Evolutionary conservation across 2,113 vertebrate species (phyloP).

Genomic region (Anolis carolinensis): DNA sequence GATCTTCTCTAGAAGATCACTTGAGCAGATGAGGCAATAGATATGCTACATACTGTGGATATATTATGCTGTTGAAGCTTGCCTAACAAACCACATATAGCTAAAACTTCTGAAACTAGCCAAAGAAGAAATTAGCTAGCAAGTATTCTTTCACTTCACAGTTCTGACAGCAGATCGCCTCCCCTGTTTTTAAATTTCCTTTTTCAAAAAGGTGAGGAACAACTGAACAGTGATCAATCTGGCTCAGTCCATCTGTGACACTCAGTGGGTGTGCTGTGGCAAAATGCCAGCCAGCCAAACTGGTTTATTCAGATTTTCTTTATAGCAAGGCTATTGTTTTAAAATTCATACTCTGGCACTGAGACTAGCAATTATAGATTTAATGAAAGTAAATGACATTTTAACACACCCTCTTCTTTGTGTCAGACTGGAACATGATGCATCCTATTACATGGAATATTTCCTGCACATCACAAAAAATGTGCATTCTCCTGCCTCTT

Average conservation of each 20-base stretch:
- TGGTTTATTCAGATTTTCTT: background rate
- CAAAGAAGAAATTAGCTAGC: slow-evolving; percentile 24
- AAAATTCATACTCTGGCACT: background rate
- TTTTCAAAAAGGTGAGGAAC: slow-evolving; percentile 14
- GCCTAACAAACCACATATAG: slow-evolving; percentile 26
- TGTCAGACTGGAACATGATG: background rate
- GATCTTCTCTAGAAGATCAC: background rate
- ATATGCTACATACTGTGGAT: background rate
- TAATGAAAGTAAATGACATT: background rate
- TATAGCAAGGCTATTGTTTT: background rate
- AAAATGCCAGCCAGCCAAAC: background rate
- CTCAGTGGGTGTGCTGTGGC: background rate
- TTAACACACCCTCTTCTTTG: background rate
- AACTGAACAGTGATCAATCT: background rate
- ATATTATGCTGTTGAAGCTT: background rate
- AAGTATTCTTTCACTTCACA: background rate
- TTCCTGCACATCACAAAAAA: background rate
- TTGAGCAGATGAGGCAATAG: background rate
- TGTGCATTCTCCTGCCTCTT: background rate
- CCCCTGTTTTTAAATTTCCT: background rate
- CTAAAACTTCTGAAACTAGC: slow-evolving; percentile 8
- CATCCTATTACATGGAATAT: background rate
- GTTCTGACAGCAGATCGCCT: background rate
- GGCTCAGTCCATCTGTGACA: slow-evolving; percentile 29
- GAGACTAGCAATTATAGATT: background rate